Base-by-base conservation (phyloP, 2,797 vertebrate species). In the Pelodytes ibericus region DNA sequence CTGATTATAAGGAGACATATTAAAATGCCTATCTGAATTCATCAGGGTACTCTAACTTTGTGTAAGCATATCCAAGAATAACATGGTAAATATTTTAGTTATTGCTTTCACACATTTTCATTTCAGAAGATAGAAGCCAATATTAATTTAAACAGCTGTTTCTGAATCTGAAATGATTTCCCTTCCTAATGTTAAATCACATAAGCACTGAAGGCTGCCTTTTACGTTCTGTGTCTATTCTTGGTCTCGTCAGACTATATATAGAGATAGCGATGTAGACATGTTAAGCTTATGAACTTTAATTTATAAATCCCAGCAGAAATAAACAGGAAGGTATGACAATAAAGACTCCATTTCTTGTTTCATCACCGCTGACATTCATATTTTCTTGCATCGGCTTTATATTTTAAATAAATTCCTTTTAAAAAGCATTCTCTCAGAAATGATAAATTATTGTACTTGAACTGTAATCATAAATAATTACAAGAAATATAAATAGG, bases 91-190 rank as follows among this genome's bases (percentile, higher is more conserved):
- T 68, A 49, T 68, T 47, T 57, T 47, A 68, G 27, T 49, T 75
- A 67, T 74, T 74, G 25, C 51, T 63, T 53, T 65, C 49, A 41
- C 26, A 58, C 63, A 65, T 49, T 60, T 66, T 26, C n/a, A 25
- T 25, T 29, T 49, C n/a, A 56, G 49, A 51, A 47, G 20, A 20
- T 22, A 74, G 27, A 59, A 4, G 22, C 27, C 20, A 33, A 57
- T 60, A 64, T 29, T 75, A 47, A 75, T 67, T 75, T 75, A 59
- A 33, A 27, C 61, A 74, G 72, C 64, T 68, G 56, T 51, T 75
- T 68, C 53, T 75, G 29, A 60, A 61, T 60, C 66, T 15, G 29
- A 75, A 67, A 59, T 60, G 27, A 75, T 75, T 49, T 47, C 36
- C 36, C 63, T 41, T 57, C 61, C 61, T 56, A 56, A 66, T 75